phyloP scores from a whole-genome alignment of 2,888 invertebrate genomes.

The Tupiocoris notatus region DNA sequence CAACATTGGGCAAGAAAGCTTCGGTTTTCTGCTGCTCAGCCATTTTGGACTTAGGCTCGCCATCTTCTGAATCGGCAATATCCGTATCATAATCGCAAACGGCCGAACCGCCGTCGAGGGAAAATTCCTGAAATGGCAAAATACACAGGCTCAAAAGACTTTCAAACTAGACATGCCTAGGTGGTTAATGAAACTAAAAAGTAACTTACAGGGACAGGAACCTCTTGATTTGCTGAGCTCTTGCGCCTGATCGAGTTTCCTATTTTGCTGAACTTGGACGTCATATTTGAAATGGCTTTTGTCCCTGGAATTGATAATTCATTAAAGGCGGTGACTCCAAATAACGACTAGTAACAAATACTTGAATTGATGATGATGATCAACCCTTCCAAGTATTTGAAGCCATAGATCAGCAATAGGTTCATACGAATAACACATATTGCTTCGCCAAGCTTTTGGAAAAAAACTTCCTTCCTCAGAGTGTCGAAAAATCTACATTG shows the following conservation, averaged over 20 bases:
- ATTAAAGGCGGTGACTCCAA: too few relatives aligned
- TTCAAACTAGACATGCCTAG: too few relatives aligned
- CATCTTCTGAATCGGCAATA: constrained; percentile 44
- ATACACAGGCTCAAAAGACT: too few relatives aligned
- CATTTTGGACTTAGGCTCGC: background rate
- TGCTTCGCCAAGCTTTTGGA: too few relatives aligned
- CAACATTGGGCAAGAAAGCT: constrained; percentile 64
- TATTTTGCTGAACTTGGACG: constrained; percentile 80
- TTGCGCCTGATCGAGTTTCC: constrained; percentile 56
- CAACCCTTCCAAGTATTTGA: too few relatives aligned
- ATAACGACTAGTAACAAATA: too few relatives aligned
- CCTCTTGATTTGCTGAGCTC: constrained; percentile 37
- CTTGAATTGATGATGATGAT: too few relatives aligned
- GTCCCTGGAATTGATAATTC: constrained; percentile 69
- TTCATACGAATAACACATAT: too few relatives aligned
- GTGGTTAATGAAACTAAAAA: too few relatives aligned
- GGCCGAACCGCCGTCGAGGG: constrained; percentile 43
- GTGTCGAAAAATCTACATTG: too few relatives aligned
- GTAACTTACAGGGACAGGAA: constrained; percentile 27
- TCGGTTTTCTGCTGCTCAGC: constrained; percentile 52
- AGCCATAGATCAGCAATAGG: too few relatives aligned
- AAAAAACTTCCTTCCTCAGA: too few relatives aligned
- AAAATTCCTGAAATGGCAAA: constrained; percentile 35
- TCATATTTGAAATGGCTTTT: constrained; percentile 81
- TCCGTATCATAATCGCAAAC: constrained; percentile 20